Evolutionary conservation across 2,888 invertebrate genomes (phyloP), one percentile per base, ranked within the genome.

Genomic region (Chrysopilus asiliformis): DNA sequence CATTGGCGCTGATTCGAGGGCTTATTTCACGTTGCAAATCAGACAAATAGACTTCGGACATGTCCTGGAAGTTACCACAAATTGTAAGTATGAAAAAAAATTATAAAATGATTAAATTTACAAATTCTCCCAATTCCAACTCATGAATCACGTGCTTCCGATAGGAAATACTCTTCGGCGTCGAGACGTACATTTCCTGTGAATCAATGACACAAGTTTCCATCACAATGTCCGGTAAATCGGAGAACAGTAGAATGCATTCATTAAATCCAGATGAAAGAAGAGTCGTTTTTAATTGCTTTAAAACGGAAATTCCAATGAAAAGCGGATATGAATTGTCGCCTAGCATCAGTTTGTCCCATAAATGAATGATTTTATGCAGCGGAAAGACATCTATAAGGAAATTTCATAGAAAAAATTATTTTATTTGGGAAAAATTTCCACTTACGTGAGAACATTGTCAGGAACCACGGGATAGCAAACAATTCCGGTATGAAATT

Each of bases 391-490:
- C 97, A 65, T 98, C 95, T 86, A 13, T 24, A 18, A 18, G 16
- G 12, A 16, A 31, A 4, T 33, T 22, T 35, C 28, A 36, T n/a
- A n/a, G n/a, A n/a, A n/a, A n/a, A 42, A 31, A 20, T 33, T 26
- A 4, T 4, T 10, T 30, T 16, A 12, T 14, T 28, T 16, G 34
- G 25, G 40, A 20, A 40, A 17, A 29, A 32, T 34, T 13, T 34
- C 18, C 50, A 74, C 83, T 79, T 66, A 94, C 93, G 94, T 39
- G 94, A 93, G 67, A 93, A 97, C 87, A 97, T 93, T 5, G 95
- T 97, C 22, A 97, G 69, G 60, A 95, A 97, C 97, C 97, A 98
- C 0, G 97, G 95, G 59, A 98, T 97, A 14, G 97, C 93, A 64
- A 95, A 98, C 12, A 97, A 68, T 63, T 98, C 95, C 0, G 98